Conservation (phyloP, 2,113 vertebrate species). For the Geococcyx californianus region DNA sequence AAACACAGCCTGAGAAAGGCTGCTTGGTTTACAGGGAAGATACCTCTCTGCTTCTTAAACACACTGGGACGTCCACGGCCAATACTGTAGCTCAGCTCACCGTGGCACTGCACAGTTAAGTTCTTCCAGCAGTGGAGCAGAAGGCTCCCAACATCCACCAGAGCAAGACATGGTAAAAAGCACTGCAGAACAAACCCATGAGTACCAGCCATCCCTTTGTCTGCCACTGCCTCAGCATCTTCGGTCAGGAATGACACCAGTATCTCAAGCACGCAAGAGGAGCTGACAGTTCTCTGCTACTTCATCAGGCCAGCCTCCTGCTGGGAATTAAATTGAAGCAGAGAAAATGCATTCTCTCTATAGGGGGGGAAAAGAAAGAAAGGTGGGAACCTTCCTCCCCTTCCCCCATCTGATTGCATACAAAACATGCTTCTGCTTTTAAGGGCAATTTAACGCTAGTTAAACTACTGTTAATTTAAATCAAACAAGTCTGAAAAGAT, state of each 20-base stretch:
- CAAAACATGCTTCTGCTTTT: slow-evolving; percentile 16
- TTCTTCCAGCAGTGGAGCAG: neutral
- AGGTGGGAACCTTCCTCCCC: neutral
- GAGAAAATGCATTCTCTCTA: neutral
- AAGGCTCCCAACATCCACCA: fast-evolving
- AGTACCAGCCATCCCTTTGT: fast-evolving
- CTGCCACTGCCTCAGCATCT: neutral
- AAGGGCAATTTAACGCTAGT: slow-evolving; percentile 50
- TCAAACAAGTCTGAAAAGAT: neutral
- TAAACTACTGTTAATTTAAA: slow-evolving; percentile 43
- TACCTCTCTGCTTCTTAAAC: neutral
- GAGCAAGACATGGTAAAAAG: neutral
- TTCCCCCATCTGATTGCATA: neutral
- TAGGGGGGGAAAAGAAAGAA: neutral
- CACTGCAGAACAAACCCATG: fast-evolving
- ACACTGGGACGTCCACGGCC: fast-evolving
- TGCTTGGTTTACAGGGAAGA: neutral
- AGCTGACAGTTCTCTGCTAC: neutral
- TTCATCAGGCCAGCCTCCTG: neutral
- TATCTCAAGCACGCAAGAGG: neutral
- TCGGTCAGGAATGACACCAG: fast-evolving
- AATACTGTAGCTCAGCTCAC: fast-evolving
- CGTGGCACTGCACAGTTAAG: fast-evolving
- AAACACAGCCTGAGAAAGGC: neutral
- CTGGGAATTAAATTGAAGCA: neutral